phyloP scores from a whole-genome alignment of 2,797 vertebrate genomes.

The Tragelaphus oryx region DNA sequence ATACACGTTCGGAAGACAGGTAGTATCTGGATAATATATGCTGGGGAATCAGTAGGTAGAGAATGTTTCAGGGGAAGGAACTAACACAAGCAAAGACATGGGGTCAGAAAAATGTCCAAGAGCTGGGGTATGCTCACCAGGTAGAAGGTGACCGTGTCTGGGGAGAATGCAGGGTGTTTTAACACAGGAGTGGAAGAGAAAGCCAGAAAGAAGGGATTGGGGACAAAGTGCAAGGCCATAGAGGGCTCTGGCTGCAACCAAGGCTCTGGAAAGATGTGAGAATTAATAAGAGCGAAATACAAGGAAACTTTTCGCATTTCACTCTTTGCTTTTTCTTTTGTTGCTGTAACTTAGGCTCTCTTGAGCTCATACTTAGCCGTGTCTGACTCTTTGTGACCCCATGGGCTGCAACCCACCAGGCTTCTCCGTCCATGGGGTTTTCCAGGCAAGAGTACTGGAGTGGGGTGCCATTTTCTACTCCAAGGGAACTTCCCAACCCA shows the following conservation, averaged over 20 bases:
- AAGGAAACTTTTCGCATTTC: neutral
- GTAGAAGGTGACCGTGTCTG: neutral
- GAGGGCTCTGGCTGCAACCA: neutral
- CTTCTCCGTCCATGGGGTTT: neutral
- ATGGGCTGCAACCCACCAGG: neutral
- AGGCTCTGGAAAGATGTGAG: neutral
- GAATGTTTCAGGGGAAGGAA: neutral
- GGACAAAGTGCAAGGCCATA: neutral
- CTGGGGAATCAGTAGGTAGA: neutral
- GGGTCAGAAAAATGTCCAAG: neutral
- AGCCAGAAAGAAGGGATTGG: neutral
- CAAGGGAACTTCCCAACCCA: neutral
- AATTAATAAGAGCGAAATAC: neutral
- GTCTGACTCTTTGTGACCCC: neutral
- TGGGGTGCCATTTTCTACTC: neutral
- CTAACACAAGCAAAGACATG: neutral
- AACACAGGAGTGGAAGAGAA: neutral
- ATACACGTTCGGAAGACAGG: neutral
- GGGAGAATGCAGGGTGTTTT: neutral
- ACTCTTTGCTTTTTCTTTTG: neutral
- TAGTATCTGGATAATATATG: neutral
- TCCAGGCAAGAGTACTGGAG: neutral
- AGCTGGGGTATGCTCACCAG: neutral
- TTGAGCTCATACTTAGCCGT: neutral
- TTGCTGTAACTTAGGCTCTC: neutral